These are phyloP conservation scores for Bradypodion pumilum DNA, from an alignment of 2,797 vertebrate species.

Conservation along the genomic window DNA sequence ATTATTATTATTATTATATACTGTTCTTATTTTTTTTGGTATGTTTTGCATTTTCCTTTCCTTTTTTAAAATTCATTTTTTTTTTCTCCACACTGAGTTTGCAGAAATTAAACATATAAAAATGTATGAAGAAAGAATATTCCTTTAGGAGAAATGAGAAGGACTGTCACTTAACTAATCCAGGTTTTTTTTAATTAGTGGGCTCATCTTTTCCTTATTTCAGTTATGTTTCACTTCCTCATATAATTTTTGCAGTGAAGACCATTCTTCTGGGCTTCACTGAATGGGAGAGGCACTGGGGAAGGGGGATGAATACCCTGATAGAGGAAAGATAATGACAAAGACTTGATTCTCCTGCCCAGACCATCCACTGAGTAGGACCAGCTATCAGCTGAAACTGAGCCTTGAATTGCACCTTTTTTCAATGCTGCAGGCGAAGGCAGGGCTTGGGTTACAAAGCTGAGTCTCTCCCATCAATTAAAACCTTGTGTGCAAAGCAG, in stretches of 20 bases:
- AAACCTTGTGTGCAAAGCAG: slow-evolving; percentile 75
- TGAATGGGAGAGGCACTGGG: slow-evolving; percentile 57
- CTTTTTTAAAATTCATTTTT: too few species aligned
- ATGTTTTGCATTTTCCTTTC: too few species aligned
- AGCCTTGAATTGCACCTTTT: slow-evolving; percentile 76
- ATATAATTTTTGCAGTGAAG: not conserved
- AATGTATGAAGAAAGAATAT: not conserved
- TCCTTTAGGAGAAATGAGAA: not conserved
- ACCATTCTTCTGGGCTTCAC: slow-evolving; percentile 45
- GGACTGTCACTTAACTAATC: not conserved
- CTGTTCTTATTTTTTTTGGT: too few species aligned
- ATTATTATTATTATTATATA: too few species aligned
- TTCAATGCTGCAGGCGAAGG: slow-evolving; percentile 69
- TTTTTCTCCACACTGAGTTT: too few species aligned
- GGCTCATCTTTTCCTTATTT: slow-evolving; percentile 14
- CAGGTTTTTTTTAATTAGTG: slow-evolving; percentile 3
- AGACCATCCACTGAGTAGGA: slow-evolving; percentile 65
- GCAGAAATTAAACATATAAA: too few species aligned
- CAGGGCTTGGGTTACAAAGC: slow-evolving; percentile 77
- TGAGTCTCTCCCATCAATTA: slow-evolving; percentile 73
- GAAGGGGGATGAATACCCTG: slow-evolving; percentile 62
- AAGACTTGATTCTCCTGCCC: slow-evolving; percentile 76
- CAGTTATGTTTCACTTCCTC: slow-evolving; percentile 49
- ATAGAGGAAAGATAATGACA: slow-evolving; percentile 71
- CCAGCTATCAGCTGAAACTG: slow-evolving; percentile 76